Evolutionary conservation across 2,888 invertebrate genomes (phyloP), one percentile per base, ranked within the genome.

Genomic region (Periphyllus acericola): DNA sequence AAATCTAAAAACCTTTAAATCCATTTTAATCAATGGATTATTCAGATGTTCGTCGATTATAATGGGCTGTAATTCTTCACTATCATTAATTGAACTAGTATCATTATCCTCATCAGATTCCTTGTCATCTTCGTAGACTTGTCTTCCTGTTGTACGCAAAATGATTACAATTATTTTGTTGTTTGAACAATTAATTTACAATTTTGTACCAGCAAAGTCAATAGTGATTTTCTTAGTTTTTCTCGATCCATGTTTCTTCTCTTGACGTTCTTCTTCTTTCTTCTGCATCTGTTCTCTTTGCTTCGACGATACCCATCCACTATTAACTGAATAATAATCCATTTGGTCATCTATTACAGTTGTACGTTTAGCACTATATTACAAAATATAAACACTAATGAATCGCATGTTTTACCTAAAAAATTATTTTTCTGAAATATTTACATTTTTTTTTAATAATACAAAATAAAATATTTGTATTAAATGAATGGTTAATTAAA

Each of bases 321-420:
- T 96, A 91, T 94, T 94, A 66, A 95, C 93, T 90, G 95, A 94
- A 91, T 97, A 99, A 92, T 99, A 99, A 92, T 99, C 99, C 89
- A 95, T 94, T 91, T 99, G 97, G 91, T 99, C 99, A 91, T 99
- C 99, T 76, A 96, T 96, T 11, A 98, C 96, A 91, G 94, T 94
- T 5, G 95, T 95, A 88, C 96, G 94, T 71, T 94, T 93, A 90
- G 94, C 94, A 91, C 96, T 96, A 90, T 40, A 86, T 89, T 55
- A 85, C n/a, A 83, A 76, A 74, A 40, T 19, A 71, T 68, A n/a
- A 66, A 32, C 46, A 81, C 32, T 9, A 21, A 71, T 29, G 17
- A 81, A 80, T 55, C 17, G 29, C 34, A 66, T 66, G n/a, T 17
- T 71, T 68, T n/a, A 66, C 3, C 25, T 19, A 66, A 68, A 68